A percentile compares a stretch with the other conserved stretches of the same genome.
These are phyloP conservation scores for Benitochromis conjunctus DNA, from an alignment of 2,113 vertebrate species.

Conservation along the genomic window DNA sequence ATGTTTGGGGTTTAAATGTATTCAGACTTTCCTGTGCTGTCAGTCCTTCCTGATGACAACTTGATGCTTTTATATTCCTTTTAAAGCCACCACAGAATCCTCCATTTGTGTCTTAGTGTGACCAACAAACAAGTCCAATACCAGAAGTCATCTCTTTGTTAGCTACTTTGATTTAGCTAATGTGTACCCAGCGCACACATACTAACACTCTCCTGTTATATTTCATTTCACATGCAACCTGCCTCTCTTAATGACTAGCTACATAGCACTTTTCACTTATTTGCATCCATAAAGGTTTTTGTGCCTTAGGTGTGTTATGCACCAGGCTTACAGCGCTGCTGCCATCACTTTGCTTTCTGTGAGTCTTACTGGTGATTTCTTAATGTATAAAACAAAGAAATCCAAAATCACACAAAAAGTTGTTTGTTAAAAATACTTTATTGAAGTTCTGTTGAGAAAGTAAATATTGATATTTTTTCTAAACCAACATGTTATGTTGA, in stretches of 20 bases:
- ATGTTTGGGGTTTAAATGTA: background rate
- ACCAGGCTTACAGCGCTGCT: accelerated
- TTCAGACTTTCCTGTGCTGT: background rate
- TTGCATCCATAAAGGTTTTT: background rate
- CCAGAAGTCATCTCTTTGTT: background rate
- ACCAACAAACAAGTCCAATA: conserved; percentile 14
- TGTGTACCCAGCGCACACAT: background rate
- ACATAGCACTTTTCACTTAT: background rate
- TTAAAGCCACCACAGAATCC: background rate
- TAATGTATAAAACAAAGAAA: background rate
- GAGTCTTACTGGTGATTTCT: background rate
- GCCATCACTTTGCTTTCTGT: background rate
- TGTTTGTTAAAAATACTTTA: background rate
- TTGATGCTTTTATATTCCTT: background rate
- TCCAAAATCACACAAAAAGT: background rate
- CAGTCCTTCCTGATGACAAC: no score
- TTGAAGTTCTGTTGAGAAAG: background rate
- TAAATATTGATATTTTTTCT: background rate
- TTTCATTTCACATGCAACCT: background rate
- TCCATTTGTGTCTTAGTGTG: background rate
- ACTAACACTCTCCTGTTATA: background rate
- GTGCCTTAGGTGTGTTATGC: no score
- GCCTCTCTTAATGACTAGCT: background rate
- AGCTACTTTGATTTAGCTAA: background rate
- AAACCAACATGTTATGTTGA: background rate